Evolutionary conservation across 2,797 vertebrate species (phyloP).

Genomic region (Protosalanx chinensis): DNA sequence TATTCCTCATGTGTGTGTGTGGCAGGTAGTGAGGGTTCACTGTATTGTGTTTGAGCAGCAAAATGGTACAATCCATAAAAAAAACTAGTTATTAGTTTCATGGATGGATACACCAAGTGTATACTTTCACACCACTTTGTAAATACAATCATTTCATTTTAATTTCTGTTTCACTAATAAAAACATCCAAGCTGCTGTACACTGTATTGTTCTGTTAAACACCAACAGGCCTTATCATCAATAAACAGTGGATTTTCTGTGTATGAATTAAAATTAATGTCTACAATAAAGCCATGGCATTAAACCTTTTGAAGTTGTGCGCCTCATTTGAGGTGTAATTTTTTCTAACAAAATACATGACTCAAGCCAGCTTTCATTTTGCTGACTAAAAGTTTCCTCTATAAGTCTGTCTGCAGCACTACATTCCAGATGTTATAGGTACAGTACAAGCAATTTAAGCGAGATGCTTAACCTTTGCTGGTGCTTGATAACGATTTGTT

Average conservation of each 20-base stretch:
- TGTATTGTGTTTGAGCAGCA: too few relatives aligned
- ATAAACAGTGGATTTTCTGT: not conserved
- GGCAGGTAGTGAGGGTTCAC: too few relatives aligned
- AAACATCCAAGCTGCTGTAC: not conserved
- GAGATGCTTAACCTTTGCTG: not conserved
- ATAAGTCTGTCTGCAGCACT: too few relatives aligned
- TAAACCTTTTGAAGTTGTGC: not conserved
- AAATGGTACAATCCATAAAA: too few relatives aligned
- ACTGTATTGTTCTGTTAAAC: too few relatives aligned
- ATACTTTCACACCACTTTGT: too few relatives aligned
- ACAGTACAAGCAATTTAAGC: not conserved
- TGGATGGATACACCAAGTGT: too few relatives aligned
- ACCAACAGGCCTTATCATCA: not conserved
- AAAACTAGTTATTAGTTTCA: too few relatives aligned
- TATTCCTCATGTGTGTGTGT: too few relatives aligned
- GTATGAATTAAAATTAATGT: not conserved
- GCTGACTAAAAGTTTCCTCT: not conserved
- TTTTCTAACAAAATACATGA: too few relatives aligned
- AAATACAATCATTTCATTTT: not conserved
- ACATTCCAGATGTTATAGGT: not conserved
- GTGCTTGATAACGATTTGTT: not conserved
- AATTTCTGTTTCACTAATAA: not conserved
- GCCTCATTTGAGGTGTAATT: not conserved
- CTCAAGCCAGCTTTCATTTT: not conserved
- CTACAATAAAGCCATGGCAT: not conserved